Conservation (phyloP, 37 sponge, comb jelly and placozoan species). For the Aphrocallistes beatrix region DNA sequence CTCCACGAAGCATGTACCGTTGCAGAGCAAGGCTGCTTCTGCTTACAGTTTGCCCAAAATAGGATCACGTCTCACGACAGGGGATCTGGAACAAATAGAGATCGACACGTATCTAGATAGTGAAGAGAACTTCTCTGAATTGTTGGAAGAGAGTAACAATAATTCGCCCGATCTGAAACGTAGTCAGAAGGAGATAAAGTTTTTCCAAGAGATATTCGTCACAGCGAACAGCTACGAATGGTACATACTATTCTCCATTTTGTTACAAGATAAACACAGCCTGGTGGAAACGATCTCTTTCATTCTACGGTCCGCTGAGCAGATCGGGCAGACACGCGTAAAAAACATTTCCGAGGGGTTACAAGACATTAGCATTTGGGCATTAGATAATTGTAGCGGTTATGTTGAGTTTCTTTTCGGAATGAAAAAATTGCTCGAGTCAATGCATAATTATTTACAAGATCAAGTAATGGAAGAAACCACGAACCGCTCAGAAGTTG, state of each 20-base stretch:
- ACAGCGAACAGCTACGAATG: not conserved
- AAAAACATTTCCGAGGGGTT: not conserved
- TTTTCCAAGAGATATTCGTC: not conserved
- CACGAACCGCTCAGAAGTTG: not conserved
- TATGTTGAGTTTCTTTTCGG: conserved; percentile 14
- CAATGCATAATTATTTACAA: not conserved
- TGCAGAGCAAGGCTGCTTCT: not conserved
- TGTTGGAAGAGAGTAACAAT: not conserved
- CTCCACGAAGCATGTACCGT: not conserved
- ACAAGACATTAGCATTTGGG: conserved; percentile 15
- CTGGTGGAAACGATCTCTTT: not conserved
- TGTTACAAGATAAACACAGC: not conserved
- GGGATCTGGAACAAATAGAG: not conserved
- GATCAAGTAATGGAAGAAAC: not conserved
- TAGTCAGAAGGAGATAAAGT: not conserved
- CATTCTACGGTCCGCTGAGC: not conserved
- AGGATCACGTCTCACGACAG: not conserved
- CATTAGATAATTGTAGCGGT: not conserved
- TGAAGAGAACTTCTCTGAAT: not conserved
- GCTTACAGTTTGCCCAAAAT: not conserved
- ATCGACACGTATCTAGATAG: not conserved
- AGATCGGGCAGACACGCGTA: not conserved
- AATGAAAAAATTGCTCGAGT: not conserved
- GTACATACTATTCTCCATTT: not conserved
- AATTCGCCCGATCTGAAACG: not conserved